phyloP scores from a whole-genome alignment of 2,797 vertebrate species.

The Calcarius lapponicus region DNA sequence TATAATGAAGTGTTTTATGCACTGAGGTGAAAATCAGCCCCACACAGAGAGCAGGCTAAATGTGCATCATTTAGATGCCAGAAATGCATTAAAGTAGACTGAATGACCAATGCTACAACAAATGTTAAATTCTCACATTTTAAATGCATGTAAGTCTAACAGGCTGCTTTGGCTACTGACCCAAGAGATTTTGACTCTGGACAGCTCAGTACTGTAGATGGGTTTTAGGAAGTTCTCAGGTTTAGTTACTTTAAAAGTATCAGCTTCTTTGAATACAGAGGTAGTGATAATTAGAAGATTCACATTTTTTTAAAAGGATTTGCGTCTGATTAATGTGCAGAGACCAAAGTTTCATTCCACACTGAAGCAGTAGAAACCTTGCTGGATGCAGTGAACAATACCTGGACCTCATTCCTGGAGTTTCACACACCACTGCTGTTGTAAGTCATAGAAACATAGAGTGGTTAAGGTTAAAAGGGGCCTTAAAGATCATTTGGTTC shows the following conservation, averaged over 20 bases:
- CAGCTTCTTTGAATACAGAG: not conserved
- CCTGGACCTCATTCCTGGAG: not conserved
- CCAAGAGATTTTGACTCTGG: not conserved
- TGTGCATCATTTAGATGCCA: not conserved
- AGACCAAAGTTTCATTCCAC: not conserved
- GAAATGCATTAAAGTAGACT: not conserved
- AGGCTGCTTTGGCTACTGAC: not conserved
- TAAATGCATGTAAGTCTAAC: not conserved
- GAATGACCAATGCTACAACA: not conserved
- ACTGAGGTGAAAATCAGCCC: conserved; percentile 53
- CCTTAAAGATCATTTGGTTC: not conserved
- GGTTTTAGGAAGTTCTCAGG: not conserved
- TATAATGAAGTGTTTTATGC: conserved; percentile 54
- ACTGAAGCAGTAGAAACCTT: not conserved
- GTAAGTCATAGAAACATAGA: not conserved
- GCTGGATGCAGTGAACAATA: not conserved
- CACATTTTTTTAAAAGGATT: not conserved
- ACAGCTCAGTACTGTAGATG: not conserved
- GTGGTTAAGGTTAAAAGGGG: not conserved
- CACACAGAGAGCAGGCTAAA: conserved; percentile 44
- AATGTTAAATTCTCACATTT: not conserved
- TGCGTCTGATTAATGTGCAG: not conserved
- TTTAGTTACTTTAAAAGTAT: not conserved
- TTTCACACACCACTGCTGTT: not conserved
- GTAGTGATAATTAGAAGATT: not conserved